Base-by-base conservation (phyloP, 2,888 invertebrate genomes). In the Sarcophaga caerulescens region DNA sequence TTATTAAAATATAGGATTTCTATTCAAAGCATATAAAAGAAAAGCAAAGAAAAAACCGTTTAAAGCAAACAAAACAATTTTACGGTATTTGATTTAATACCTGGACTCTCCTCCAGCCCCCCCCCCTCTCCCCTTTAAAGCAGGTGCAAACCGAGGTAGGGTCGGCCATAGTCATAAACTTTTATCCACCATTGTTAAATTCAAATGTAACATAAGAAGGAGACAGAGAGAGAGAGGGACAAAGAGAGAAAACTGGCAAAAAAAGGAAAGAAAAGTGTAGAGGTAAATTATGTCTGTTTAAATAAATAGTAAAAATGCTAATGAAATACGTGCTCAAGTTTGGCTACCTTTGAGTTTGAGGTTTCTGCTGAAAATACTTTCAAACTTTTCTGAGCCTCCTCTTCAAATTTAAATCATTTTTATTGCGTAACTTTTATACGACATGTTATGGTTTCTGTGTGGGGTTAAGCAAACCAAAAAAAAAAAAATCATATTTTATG, bases 1-100 rank as follows among this genome's bases (percentile, higher is more conserved):
- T 25, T 17, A 19, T 45, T 66, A 35, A 17, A 35, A 66, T 17
- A 66, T 66, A 44, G 35, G n/a, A 44, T 66, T 12, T 12, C 52
- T 52, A 14, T 35, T 8, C 10, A 0, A 35, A 35, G 35, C 12
- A 12, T 63, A 23, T 25, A 14, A 11, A 23, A 25, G 23, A 12
- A 71, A n/a, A 23, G 11, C 10, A 47, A 62, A 62, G 25, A 47
- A 44, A 63, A 11, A 63, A 25, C 25, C 25, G 45, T 69, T 76
- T 60, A 21, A 70, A 69, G 63, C 23, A 66, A 77, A 81, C 35
- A 73, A 78, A 74, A 84, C 75, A 78, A 81, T 86, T 86, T 86
- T 81, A 86, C 86, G 86, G 77, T 86, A 78, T 75, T 86, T 84
- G 81, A 84, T 84, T 84, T 84, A 86, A 86, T 81, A 75, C 60